Conservation (phyloP, 2,888 invertebrate species). For the Lasioglossum malachurum region DNA sequence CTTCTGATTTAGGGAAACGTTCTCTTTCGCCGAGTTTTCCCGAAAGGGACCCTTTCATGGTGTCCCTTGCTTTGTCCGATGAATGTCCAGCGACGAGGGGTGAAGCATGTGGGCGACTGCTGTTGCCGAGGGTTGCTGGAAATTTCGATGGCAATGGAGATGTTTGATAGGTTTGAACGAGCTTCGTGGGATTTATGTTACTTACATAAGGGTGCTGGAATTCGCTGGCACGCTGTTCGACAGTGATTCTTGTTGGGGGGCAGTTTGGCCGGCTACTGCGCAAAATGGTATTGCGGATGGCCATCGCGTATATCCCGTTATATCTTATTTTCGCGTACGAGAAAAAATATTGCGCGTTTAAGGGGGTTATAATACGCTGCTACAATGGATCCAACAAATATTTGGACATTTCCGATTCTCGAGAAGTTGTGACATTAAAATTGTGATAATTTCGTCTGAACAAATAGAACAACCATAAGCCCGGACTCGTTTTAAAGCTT, state of each 20-base stretch:
- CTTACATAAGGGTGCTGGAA: background rate
- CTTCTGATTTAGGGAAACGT: conserved; percentile 44
- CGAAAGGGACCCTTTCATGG: background rate
- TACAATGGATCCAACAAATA: background rate
- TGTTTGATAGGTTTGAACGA: conserved; percentile 13
- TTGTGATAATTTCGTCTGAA: too few species aligned
- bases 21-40: conserved; percentile 6
- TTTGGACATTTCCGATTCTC: background rate
- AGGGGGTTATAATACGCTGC: background rate
- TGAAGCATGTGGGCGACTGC: background rate
- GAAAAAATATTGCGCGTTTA: background rate
- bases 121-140: background rate
- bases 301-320: background rate
- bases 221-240: background rate
- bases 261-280: background rate
- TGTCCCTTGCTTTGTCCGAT: background rate
- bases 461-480: too few species aligned
- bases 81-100: background rate
- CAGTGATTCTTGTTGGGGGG: background rate
- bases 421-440: background rate
- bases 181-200: conserved; percentile 8
- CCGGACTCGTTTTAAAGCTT: too few species aligned
- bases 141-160: conserved; percentile 7
- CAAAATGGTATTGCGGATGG: background rate
- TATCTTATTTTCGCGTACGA: background rate